phyloP scores from a whole-genome alignment of 2,113 vertebrate genomes.

The Larimichthys polyactis region DNA sequence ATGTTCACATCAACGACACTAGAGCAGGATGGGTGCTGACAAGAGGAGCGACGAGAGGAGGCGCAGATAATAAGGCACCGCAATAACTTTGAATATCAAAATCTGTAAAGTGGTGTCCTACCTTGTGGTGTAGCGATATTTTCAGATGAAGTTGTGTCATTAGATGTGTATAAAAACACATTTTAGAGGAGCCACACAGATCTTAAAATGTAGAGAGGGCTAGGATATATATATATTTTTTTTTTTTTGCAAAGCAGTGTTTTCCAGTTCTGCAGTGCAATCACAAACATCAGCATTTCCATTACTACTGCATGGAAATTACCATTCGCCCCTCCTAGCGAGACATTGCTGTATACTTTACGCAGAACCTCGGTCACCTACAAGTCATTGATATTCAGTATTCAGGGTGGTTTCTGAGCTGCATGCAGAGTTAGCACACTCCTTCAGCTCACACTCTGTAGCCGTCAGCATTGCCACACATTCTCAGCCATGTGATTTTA shows the following conservation, averaged over 20 bases:
- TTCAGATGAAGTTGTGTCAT: neutral
- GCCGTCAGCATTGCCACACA: conserved; percentile 15
- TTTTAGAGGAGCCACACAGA: conserved; percentile 15
- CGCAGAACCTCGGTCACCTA: conserved; percentile 51
- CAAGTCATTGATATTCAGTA: conserved; percentile 70
- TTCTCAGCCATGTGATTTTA: conserved; percentile 14
- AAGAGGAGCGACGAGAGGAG: conserved; percentile 18
- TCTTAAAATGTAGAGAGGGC: conserved; percentile 30
- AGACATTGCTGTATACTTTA: conserved; percentile 45
- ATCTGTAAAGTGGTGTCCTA: conserved; percentile 2
- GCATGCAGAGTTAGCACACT: conserved; percentile 50
- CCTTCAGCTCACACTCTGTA: conserved; percentile 18
- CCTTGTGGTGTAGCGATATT: neutral
- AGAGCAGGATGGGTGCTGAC: conserved; percentile 25
- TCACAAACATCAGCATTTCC: conserved; percentile 58
- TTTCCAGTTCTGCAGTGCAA: conserved; percentile 37
- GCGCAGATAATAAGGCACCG: conserved; percentile 15
- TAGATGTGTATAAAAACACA: conserved; percentile 28
- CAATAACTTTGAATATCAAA: conserved; percentile 12
- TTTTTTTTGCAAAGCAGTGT: conserved; percentile 21
- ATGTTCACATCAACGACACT: conserved; percentile 13
- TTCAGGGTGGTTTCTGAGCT: conserved; percentile 54
- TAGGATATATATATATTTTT: neutral
- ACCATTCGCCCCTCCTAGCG: conserved; percentile 42
- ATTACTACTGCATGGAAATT: conserved; percentile 58